Percentiles rank a stretch among this genome's conserved stretches.
Conservation (phyloP, 2,888 invertebrate genomes). For the Dasysyrphus tricinctus region DNA sequence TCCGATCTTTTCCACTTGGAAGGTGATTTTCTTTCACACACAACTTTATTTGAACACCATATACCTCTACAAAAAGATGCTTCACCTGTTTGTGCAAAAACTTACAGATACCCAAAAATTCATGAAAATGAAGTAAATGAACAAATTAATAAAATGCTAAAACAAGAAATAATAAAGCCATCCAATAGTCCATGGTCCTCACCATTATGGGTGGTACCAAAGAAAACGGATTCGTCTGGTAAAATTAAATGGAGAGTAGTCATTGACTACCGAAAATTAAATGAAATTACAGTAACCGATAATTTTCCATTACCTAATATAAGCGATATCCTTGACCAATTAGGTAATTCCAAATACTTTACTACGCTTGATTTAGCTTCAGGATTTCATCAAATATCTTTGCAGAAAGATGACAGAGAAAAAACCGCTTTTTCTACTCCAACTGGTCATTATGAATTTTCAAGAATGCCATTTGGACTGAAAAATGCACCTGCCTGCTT, state of each 20-base stretch:
- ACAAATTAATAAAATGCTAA: not conserved
- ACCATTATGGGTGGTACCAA: conserved; percentile 7
- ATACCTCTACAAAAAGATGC: conserved; percentile 34
- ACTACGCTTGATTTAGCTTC: conserved; percentile 5
- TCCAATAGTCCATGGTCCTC: not conserved
- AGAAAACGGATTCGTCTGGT: conserved; percentile 6
- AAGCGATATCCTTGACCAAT: conserved; percentile 9
- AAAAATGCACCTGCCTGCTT: too few relatives aligned
- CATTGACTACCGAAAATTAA: conserved; percentile 9
- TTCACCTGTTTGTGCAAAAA: not conserved
- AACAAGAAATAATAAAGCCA: not conserved
- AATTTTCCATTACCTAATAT: conserved; percentile 28
- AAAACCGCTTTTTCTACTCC: too few relatives aligned
- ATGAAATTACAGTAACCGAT: not conserved
- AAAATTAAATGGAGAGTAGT: conserved; percentile 9
- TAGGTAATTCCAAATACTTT: too few relatives aligned
- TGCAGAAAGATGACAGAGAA: conserved; percentile 3
- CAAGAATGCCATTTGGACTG: too few relatives aligned
- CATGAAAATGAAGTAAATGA: too few relatives aligned
- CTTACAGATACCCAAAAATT: too few relatives aligned
- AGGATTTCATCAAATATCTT: conserved; percentile 31
- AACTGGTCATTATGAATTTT: too few relatives aligned
- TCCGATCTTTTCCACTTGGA: conserved; percentile 23
- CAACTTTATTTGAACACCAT: conserved; percentile 27
- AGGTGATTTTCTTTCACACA: not conserved